These are phyloP conservation scores for Pachypanchax playfairii DNA, from an alignment of 2,113 vertebrate species.

Conservation along the genomic window DNA sequence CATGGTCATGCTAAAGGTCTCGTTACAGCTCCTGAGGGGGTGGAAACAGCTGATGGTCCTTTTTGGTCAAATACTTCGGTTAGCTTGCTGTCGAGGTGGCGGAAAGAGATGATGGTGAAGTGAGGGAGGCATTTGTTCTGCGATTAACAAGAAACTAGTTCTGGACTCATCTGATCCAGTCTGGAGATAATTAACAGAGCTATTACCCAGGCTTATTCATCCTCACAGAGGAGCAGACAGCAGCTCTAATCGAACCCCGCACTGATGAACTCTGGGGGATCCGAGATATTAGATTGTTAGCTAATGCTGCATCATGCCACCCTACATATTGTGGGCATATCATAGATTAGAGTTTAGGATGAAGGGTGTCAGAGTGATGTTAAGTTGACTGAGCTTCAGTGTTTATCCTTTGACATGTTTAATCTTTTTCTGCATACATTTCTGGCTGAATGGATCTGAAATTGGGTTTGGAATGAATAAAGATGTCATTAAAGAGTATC, in stretches of 20 bases:
- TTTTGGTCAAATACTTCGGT: slow-evolving; percentile 27
- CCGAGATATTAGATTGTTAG: slow-evolving; percentile 40
- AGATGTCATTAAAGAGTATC: slow-evolving; percentile 30
- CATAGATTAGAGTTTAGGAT: slow-evolving; percentile 37
- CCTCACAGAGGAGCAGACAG: slow-evolving; percentile 49
- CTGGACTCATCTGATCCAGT: slow-evolving; percentile 53
- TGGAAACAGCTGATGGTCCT: neutral
- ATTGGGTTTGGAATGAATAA: slow-evolving; percentile 13
- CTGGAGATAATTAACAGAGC: slow-evolving; percentile 72
- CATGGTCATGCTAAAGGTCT: slow-evolving; percentile 44
- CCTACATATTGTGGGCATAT: slow-evolving; percentile 23
- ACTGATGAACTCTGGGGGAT: slow-evolving; percentile 40
- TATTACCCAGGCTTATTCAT: slow-evolving; percentile 63
- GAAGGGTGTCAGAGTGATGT: slow-evolving; percentile 12
- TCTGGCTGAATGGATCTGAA: slow-evolving; percentile 4
- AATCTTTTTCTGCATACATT: slow-evolving; percentile 19
- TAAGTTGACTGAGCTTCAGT: slow-evolving; percentile 18
- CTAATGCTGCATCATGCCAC: slow-evolving; percentile 6
- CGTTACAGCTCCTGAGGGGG: slow-evolving; percentile 19
- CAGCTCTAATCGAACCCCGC: slow-evolving; percentile 53
- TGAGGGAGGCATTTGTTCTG: slow-evolving; percentile 44
- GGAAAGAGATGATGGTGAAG: slow-evolving; percentile 9
- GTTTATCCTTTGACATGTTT: slow-evolving; percentile 38
- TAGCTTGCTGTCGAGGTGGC: slow-evolving; percentile 50
- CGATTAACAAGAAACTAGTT: slow-evolving; percentile 47